Conservation (phyloP, 2,797 vertebrate genomes). For the Oryzias sinensis region DNA sequence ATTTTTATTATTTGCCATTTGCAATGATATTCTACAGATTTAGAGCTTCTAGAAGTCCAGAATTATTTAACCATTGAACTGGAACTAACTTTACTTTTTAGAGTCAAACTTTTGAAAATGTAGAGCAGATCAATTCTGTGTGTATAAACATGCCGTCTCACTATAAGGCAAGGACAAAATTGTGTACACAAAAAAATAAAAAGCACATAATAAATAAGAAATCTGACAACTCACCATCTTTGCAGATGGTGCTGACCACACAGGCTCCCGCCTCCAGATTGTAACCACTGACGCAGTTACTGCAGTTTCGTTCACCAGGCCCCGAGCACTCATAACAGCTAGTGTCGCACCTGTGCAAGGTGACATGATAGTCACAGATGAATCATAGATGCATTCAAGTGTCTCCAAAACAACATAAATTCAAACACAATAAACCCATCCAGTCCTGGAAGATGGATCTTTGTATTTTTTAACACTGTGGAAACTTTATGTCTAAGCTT, state of each 20-base stretch:
- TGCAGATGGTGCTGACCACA: slow-evolving; percentile 94
- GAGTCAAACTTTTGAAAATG: background rate
- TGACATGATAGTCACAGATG: background rate
- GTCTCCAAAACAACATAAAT: background rate
- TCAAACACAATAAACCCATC: background rate
- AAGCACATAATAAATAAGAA: slow-evolving; percentile 27
- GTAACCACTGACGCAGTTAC: slow-evolving; percentile 89
- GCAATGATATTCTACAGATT: no score
- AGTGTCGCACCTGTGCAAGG: slow-evolving; percentile 84
- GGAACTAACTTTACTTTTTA: background rate
- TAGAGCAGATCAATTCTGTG: background rate
- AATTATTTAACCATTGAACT: background rate
- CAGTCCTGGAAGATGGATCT: background rate
- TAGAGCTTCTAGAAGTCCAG: no score
- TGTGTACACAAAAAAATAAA: slow-evolving; percentile 3
- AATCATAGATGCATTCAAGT: background rate
- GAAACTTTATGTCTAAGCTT: no score
- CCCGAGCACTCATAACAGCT: slow-evolving; percentile 92
- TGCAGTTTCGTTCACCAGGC: slow-evolving; percentile 94
- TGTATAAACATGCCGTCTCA: background rate
- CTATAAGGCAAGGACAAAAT: slow-evolving; percentile 6
- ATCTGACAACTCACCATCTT: slow-evolving; percentile 90
- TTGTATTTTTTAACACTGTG: no score
- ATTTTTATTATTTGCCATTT: background rate
- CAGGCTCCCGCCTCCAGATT: slow-evolving; percentile 91